Evolutionary conservation across 2,113 vertebrate species (phyloP).

Genomic region (Grallaria varia): DNA sequence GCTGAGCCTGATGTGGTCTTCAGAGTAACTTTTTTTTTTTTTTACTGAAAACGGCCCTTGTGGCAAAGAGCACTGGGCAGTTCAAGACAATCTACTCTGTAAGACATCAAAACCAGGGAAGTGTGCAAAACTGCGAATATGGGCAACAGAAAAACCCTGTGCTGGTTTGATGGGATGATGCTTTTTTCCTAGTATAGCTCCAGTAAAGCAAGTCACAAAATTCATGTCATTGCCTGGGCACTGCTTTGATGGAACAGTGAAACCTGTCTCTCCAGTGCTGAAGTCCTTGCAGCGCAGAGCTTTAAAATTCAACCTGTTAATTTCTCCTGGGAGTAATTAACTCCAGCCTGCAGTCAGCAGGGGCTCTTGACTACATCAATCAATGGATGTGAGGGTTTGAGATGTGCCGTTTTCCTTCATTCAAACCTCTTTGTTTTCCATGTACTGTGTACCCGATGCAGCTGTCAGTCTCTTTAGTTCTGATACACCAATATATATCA

Average conservation of each 20-base stretch:
- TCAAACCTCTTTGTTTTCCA: background rate
- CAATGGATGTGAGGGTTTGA: background rate
- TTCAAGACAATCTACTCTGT: background rate
- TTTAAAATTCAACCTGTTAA: background rate
- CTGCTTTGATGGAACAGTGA: background rate
- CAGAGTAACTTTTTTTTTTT: background rate
- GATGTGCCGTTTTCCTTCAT: background rate
- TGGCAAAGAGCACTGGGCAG: background rate
- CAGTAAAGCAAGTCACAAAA: background rate
- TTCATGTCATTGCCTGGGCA: background rate
- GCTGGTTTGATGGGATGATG: background rate
- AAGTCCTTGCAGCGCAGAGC: background rate
- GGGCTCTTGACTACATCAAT: background rate
- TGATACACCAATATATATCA: fast-evolving
- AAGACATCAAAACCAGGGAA: background rate
- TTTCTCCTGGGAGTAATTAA: slow-evolving; percentile 27
- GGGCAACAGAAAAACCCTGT: background rate
- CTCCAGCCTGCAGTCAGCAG: background rate
- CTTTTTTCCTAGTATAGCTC: background rate
- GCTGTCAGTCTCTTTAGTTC: background rate
- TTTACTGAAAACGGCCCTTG: background rate
- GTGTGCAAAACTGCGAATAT: background rate
- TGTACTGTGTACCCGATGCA: background rate
- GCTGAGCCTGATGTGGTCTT: background rate
- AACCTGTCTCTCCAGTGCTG: background rate